Conservation (phyloP, 1,140 invertebrate species). For the Eriosoma lanigerum region DNA sequence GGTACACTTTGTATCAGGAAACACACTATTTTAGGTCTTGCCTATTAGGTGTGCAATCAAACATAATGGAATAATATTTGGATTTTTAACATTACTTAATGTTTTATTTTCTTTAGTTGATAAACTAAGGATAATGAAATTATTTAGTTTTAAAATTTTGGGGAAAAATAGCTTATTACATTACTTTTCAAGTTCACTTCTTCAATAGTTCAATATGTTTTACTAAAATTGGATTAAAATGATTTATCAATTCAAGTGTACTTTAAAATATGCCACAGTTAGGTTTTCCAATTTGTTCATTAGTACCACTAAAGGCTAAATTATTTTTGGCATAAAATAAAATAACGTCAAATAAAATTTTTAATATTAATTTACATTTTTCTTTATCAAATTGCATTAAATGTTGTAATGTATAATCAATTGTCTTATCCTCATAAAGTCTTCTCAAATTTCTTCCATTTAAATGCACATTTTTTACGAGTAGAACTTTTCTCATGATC, state of each 20-base stretch:
- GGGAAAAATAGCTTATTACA: not conserved
- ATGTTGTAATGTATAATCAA: not conserved
- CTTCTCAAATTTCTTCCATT: too few species aligned
- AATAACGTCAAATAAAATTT: not conserved
- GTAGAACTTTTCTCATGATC: too few species aligned
- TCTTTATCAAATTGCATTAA: not conserved
- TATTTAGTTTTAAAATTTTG: not conserved
- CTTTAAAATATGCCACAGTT: conserved; percentile 19
- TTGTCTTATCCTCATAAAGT: too few species aligned
- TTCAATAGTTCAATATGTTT: not conserved
- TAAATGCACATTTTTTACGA: too few species aligned
- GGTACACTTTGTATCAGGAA: too few species aligned
- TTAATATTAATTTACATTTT: not conserved
- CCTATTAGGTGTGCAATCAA: conserved; percentile 52
- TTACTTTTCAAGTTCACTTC: not conserved
- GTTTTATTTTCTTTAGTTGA: not conserved
- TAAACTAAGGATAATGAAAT: not conserved
- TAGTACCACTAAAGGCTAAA: not conserved
- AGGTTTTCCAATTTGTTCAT: not conserved
- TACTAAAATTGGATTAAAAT: conserved; percentile 18
- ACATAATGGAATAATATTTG: conserved; percentile 54
- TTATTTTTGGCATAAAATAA: conserved; percentile 20
- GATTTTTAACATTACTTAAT: conserved; percentile 48
- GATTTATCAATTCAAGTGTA: conserved; percentile 9
- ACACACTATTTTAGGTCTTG: too few species aligned